Base-by-base conservation (phyloP, 2,113 vertebrate genomes). In the Verasper variegatus region DNA sequence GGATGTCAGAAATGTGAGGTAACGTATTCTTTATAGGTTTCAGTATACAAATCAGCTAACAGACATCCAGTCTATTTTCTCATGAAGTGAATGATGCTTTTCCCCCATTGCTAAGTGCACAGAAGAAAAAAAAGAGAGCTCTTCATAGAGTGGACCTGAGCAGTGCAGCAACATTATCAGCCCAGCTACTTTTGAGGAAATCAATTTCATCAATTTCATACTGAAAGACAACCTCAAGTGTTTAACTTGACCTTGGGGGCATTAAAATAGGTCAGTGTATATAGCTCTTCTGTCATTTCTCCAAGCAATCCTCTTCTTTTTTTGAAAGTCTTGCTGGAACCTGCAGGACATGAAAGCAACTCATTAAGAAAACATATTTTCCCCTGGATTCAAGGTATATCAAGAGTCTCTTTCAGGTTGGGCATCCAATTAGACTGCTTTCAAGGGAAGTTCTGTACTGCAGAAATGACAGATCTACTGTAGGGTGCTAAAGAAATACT, bases 351-450 rank as follows among this genome's bases (percentile, higher is more conserved):
- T 81, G 64, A 86, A 80, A 87, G 81, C 23, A 57, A 37, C 73
- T 88, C 80, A 74, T 84, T 85, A 87, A 68, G 81, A 67, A 68
- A 77, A 61, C 54, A 27, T 61, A 70, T 76, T 82, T 81, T 85
- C 47, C 59, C 62, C 12, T 11, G 59, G 82, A 79, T 82, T 81
- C 59, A 55, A 73, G 67, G 63, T 77, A 65, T 21, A 72, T 83
- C 74, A 75, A 45, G 31, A 69, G 54, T 51, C 68, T 79, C 76
- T 86, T 81, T 88, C 74, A 86, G 90, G 79, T 78, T 77, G 68
- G 68, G 75, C 26, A 65, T 84, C 81, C 76, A 86, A 89, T 88
- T 83, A 83, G 80, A 70, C 60, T 59, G 45, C 59, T 72, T 84
- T 88, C 72, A 0, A 23, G 21, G 68, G 52, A 80, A 58, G 68